phyloP scores from a whole-genome alignment of 2,888 invertebrate genomes.

The Patella pellucida region DNA sequence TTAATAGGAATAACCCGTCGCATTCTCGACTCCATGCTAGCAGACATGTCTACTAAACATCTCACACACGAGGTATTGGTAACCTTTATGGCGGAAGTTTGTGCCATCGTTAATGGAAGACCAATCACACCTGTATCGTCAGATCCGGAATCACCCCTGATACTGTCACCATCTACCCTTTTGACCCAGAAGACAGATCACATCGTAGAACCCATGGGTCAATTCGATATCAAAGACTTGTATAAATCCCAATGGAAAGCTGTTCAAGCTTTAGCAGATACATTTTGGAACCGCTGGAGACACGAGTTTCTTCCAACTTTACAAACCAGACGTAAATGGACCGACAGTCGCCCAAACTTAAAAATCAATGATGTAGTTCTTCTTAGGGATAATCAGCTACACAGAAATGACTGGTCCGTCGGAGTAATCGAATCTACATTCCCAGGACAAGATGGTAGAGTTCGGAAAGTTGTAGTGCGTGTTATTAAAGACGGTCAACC shows the following conservation, averaged over 20 bases:
- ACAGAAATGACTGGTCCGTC: conserved; percentile 31
- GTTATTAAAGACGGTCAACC: conserved; percentile 3
- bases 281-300: conserved; percentile 33
- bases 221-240: conserved; percentile 14
- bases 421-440: conserved; percentile 26
- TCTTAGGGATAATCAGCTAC: conserved; percentile 23
- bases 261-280: conserved; percentile 29
- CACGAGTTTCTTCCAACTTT: conserved; percentile 29
- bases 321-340: conserved; percentile 33
- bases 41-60: neutral
- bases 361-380: conserved; percentile 33
- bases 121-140: conserved; percentile 8
- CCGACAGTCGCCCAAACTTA: neutral
- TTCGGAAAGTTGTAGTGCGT: conserved; percentile 18
- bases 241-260: conserved; percentile 24
- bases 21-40: conserved; percentile 10
- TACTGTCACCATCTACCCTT: neutral
- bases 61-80: conserved; percentile 19
- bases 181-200: conserved; percentile 26
- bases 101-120: conserved; percentile 3
- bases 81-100: conserved; percentile 14
- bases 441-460: conserved; percentile 25
- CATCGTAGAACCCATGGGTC: neutral
- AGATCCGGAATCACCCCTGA: conserved; percentile 8
- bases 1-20: conserved; percentile 12